Base-by-base conservation (phyloP, 2,113 vertebrate genomes). In the Ceyx melanurus region DNA sequence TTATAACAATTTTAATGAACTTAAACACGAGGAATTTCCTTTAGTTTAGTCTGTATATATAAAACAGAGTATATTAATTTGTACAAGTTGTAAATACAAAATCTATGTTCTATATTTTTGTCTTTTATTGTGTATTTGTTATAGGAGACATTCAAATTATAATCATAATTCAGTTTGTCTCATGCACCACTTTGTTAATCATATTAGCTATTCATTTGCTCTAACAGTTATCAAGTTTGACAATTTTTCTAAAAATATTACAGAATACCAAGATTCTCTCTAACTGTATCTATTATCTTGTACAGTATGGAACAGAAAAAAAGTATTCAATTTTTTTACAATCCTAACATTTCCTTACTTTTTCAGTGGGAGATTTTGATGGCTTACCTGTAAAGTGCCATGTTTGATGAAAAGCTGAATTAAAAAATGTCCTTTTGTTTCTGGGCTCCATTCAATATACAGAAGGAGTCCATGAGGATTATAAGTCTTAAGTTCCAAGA, bases 331-430 rank as follows among this genome's bases (percentile, higher is more conserved):
- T 13, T 17, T 75, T 60, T 60, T 64, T 70, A 82, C 19, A 87
- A 64, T 46, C 6, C 7, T 43, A 73, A n/a, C 7, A 42, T 62
- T 35, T 72, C 33, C 40, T 82, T 75, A 42, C 21, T 88, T 82
- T 26, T 88, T 66, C 31, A 84, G 43, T 37, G 3, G 20, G 46
- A 73, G 22, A 56, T 71, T 83, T 53, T 72, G 73, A 53, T 72
- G 10, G 13, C 81, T 94, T 97, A 99, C 98, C 98, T 98, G 96
- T 81, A 99, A 96, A 42, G 79, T 89, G 33, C 98, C 98, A 86
- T 97, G 92, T 76, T 82, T 93, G 93, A 98, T 90, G 91, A 97
- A 97, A 84, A 99, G 97, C 48, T 97, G 98, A 94, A 98, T 97
- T 92, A 98, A 98, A 91, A 98, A 96, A 45, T 37, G 87, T 61